Base-by-base conservation (phyloP, 2,888 invertebrate genomes). In the Melikaiella ostensackeni region DNA sequence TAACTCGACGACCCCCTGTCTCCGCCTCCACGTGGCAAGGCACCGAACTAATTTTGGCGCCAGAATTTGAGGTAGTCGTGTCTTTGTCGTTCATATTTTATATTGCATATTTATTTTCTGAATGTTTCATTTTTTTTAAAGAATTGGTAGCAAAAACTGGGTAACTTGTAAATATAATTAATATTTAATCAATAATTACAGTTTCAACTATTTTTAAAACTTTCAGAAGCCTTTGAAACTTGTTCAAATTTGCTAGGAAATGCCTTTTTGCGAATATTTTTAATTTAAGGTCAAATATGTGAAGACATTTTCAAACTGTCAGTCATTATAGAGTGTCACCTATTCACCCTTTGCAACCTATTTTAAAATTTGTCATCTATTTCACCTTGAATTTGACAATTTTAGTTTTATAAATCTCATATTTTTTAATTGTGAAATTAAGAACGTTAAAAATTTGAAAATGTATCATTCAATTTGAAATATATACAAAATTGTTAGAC, bases 11-110 rank as follows among this genome's bases (percentile, higher is more conserved):
- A 8, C 42, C 38, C 21, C 50, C 35, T 35, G 11, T 27, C 6
- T 62, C 74, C 77, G 75, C 70, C 30, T 9, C 38, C 11, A 27
- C 33, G 19, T 78, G 78, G 19, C 75, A 57, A 2, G 24, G 33
- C 16, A 21, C 59, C 8, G 50, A 70, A 64, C 50, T 80, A 77
- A 24, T 74, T 76, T 75, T 57, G n/a, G 75, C 75, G 75, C 61
- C 73, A 30, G 46, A 70, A 46, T 70, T 70, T 70, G 42, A 70
- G 66, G 66, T 70, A 46, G 24, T 46, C 27, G 27, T 27, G 50
- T 46, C 19, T 30, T 30, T 50, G 16, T n/a, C n/a, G 11, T 35
- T 63, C 19, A 6, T 50, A 9, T 50, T 50, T n/a, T 50, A 8
- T 8, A 50, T n/a, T 50, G 2, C 19, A 19, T 30, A 30, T 19